These are phyloP conservation scores for Myotis planiceps DNA, from an alignment of 2,797 vertebrate species.

Conservation along the genomic window DNA sequence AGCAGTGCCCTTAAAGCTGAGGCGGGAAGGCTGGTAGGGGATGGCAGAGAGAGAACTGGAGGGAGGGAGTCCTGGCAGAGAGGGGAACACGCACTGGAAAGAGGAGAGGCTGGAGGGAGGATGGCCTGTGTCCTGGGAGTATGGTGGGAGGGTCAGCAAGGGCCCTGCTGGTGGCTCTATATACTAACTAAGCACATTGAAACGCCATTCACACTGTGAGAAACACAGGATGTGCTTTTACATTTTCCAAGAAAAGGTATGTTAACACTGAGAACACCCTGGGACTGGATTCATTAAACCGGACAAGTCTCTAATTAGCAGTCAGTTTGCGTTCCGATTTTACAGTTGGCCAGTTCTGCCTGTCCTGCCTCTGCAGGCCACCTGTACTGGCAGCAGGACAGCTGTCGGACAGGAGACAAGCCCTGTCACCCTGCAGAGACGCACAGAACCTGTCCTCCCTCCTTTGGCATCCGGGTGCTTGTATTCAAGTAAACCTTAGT, in stretches of 20 bases:
- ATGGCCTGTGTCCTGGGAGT: background rate
- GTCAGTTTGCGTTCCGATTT: conserved; percentile 63
- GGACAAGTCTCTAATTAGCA: conserved; percentile 71
- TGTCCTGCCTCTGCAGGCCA: conserved; percentile 42
- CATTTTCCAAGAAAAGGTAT: conserved; percentile 8
- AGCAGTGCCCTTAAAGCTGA: background rate
- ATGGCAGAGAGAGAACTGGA: too few relatives aligned
- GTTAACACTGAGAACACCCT: background rate
- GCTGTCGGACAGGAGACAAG: background rate
- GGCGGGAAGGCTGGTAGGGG: background rate
- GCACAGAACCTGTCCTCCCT: background rate
- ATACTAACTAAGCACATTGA: background rate
- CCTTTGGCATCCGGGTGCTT: background rate
- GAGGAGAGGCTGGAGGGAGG: background rate
- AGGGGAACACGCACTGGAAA: accelerated
- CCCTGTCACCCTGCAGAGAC: background rate
- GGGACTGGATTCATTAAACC: conserved; percentile 34
- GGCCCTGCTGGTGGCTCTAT: background rate
- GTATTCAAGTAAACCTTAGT: too few relatives aligned
- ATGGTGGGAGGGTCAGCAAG: accelerated
- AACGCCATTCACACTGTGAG: background rate
- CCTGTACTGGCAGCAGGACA: conserved; percentile 59
- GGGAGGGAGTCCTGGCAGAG: accelerated
- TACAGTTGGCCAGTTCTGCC: conserved; percentile 70
- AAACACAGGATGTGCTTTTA: background rate